Conservation (phyloP, 2,888 invertebrate species). For the Girardia tigrina region DNA sequence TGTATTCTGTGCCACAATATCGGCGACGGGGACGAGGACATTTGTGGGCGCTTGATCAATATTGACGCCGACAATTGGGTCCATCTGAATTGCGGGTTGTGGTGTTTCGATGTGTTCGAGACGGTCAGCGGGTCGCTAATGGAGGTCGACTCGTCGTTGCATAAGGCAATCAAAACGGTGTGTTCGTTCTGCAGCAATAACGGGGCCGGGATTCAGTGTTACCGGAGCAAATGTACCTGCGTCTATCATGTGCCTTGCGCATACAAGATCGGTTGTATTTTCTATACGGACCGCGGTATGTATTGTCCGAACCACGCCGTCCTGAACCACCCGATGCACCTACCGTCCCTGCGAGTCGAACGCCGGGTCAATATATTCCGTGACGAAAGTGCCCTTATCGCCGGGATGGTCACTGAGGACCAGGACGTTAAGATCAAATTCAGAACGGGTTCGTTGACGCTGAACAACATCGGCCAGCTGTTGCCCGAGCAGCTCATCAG, state of each 20-base stretch:
- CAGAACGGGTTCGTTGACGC: slow-evolving; percentile 82
- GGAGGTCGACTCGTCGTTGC: slow-evolving; percentile 70
- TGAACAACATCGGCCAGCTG: slow-evolving; percentile 83
- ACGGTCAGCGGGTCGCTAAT: slow-evolving; percentile 83
- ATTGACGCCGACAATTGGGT: slow-evolving; percentile 95
- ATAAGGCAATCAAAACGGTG: slow-evolving; percentile 57
- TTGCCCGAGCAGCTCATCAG: slow-evolving; percentile 83
- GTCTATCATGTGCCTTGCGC: slow-evolving; percentile 90
- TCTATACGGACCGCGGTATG: slow-evolving; percentile 82
- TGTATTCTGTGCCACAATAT: slow-evolving; percentile 19
- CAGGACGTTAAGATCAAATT: slow-evolving; percentile 50
- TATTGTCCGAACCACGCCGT: slow-evolving; percentile 69
- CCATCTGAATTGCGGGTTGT: slow-evolving; percentile 90
- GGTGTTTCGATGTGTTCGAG: slow-evolving; percentile 94
- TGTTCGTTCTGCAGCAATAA: slow-evolving; percentile 71
- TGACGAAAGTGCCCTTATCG: slow-evolving; percentile 84
- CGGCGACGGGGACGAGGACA: slow-evolving; percentile 78
- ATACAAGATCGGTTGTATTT: slow-evolving; percentile 75
- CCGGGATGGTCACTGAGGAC: slow-evolving; percentile 28
- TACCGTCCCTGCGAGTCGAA: slow-evolving; percentile 75
- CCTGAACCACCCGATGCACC: slow-evolving; percentile 55
- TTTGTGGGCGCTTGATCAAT: slow-evolving; percentile 77
- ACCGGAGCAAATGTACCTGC: slow-evolving; percentile 75
- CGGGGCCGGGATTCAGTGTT: slow-evolving; percentile 92
- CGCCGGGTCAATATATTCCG: slow-evolving; percentile 84